phyloP scores from a whole-genome alignment of 2,888 invertebrate genomes.

The Nebria salina region DNA sequence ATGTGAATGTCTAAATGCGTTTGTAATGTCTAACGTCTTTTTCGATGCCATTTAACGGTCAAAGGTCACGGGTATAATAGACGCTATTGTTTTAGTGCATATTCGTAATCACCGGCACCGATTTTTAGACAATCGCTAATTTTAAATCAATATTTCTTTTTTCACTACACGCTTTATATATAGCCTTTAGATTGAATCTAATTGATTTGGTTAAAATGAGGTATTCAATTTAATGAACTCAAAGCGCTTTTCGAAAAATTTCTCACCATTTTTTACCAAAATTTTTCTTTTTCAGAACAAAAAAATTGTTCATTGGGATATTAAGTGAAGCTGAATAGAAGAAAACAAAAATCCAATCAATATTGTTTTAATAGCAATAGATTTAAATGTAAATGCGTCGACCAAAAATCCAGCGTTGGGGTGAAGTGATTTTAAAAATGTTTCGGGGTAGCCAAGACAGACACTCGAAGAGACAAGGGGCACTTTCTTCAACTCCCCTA shows the following conservation, averaged over 20 bases:
- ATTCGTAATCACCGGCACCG: constrained; percentile 36
- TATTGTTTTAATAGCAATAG: not conserved
- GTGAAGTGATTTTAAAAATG: constrained; percentile 23
- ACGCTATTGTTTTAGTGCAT: constrained; percentile 31
- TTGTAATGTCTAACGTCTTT: not conserved
- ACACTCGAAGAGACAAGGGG: not conserved
- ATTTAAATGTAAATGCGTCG: not conserved
- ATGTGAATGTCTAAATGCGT: too few relatives aligned
- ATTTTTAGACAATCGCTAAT: constrained; percentile 46
- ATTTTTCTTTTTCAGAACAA: too few relatives aligned
- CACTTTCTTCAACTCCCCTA: not conserved
- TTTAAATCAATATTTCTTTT: constrained; percentile 41
- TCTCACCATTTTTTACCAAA: too few relatives aligned
- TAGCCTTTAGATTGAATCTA: not conserved
- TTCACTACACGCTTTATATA: not conserved
- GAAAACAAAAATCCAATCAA: not conserved
- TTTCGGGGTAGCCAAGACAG: not conserved
- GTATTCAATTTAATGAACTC: too few relatives aligned
- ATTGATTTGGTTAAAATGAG: not conserved
- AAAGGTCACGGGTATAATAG: constrained; percentile 36
- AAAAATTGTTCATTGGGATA: not conserved
- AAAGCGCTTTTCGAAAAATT: too few relatives aligned
- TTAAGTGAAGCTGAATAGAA: not conserved
- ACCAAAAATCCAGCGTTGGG: not conserved
- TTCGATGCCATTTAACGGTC: constrained; percentile 25